These are phyloP conservation scores for Dipus sagitta DNA, from an alignment of 2,797 vertebrate genomes.

Conservation along the genomic window DNA sequence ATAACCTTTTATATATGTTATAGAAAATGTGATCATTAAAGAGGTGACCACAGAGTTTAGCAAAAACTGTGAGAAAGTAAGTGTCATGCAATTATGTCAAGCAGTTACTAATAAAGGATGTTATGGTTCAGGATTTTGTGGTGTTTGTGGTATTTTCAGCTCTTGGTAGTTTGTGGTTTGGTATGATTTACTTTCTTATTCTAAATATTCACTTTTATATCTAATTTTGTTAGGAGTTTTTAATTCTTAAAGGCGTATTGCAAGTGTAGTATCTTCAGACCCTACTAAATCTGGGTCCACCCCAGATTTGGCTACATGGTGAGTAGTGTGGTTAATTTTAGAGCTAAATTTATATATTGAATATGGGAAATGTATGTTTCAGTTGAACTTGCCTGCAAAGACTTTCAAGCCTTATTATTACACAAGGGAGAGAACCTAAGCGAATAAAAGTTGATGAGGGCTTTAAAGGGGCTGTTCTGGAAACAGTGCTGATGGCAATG, in stretches of 20 bases:
- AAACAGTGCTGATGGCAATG: too few relatives aligned
- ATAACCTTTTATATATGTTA: background rate
- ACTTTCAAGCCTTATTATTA: background rate
- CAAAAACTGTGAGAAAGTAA: conserved; percentile 1
- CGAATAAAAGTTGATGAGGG: background rate
- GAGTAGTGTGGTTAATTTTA: background rate
- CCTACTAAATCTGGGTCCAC: background rate
- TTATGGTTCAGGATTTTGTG: background rate
- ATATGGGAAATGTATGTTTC: background rate
- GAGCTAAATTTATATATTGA: background rate
- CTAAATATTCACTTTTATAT: background rate
- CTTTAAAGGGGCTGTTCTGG: background rate
- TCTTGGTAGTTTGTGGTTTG: background rate
- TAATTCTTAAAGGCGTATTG: background rate
- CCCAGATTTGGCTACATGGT: background rate
- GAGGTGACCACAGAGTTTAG: background rate
- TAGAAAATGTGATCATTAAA: background rate
- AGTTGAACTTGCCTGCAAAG: background rate
- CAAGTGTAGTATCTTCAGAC: background rate
- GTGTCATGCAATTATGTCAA: background rate
- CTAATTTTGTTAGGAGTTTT: background rate
- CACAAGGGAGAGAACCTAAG: background rate
- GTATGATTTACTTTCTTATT: conserved; percentile 27
- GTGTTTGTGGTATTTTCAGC: background rate
- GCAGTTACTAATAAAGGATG: background rate